Evolutionary conservation across 2,888 invertebrate genomes (phyloP), one percentile per base, ranked within the genome.

Genomic region (Acleris cristana): DNA sequence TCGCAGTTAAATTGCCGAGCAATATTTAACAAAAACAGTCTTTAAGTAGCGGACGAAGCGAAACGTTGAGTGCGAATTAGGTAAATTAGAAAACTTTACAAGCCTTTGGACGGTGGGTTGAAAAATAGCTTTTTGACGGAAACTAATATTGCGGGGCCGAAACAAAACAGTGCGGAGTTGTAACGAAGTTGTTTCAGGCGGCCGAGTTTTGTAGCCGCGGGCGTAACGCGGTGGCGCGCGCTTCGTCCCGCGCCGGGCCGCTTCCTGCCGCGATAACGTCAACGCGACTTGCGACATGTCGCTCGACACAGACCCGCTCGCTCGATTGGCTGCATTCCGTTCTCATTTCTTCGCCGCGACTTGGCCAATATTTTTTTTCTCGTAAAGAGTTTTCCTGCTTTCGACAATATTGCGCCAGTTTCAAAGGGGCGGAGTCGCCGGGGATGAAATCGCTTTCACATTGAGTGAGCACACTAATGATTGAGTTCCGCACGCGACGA

Each of bases 381-480:
- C 81, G 79, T 81, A 84, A 87, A 87, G 85, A 90, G 89, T 90
- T 91, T 92, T 90, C 90, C 90, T 85, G 84, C 85, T 87, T 89
- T 89, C 87, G 89, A 88, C 91, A 90, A 92, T 92, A 92, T 92
- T 91, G 91, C 90, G 85, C 79, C 85, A 82, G 85, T 89, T 86
- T 89, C 91, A 90, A 90, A 87, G 87, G 80, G 86, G 86, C 81
- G 82, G 83, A 84, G 84, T 83, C 81, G 84, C 82, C 76, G 79
- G 82, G 88, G 88, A 85, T 86, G 86, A 89, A 90, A 91, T 90
- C 91, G 87, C 87, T 92, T 92, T 91, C 89, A 84, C 87, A 88
- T 89, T 82, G 92, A 91, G 87, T 89, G 92, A 90, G 80, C 92
- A 92, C 90, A 90, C 91, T 92, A 92, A 92, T 92, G 92, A 92